Percentiles rank a stretch among this genome's conserved stretches.
Evolutionary conservation across 2,113 vertebrate species (phyloP).

Genomic region (Prionailurus bengalensis): DNA sequence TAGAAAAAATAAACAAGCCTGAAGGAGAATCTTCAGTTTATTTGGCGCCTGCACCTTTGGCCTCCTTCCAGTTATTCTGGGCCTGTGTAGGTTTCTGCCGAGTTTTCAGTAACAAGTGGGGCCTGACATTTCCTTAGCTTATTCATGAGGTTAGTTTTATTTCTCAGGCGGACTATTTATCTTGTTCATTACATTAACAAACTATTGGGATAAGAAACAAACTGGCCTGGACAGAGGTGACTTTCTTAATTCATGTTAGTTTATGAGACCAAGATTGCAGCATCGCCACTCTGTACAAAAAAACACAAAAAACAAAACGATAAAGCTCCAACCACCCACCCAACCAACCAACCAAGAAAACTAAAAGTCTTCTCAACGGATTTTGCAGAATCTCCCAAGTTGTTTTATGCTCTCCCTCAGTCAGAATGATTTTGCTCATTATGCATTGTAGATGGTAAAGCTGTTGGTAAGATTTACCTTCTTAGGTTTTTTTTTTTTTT

Average conservation of each 20-base stretch:
- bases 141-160: background rate
- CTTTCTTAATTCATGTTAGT: background rate
- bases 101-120: background rate
- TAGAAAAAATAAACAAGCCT: conserved; percentile 5
- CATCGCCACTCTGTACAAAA: background rate
- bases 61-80: background rate
- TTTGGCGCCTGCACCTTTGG: background rate
- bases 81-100: background rate
- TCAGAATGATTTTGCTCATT: background rate
- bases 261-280: background rate
- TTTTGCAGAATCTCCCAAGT: background rate
- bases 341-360: background rate
- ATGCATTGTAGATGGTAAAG: background rate
- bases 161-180: conserved; percentile 10
- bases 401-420: background rate
- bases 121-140: conserved; percentile 47
- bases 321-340: background rate
- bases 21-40: background rate
- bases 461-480: background rate
- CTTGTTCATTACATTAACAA: background rate
- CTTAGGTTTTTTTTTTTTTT: background rate
- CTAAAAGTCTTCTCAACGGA: background rate
- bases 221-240: background rate
- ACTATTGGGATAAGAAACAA: background rate
- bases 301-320: background rate